Conservation (phyloP, 1,140 invertebrate species). For the Thaumatotibia leucotreta region DNA sequence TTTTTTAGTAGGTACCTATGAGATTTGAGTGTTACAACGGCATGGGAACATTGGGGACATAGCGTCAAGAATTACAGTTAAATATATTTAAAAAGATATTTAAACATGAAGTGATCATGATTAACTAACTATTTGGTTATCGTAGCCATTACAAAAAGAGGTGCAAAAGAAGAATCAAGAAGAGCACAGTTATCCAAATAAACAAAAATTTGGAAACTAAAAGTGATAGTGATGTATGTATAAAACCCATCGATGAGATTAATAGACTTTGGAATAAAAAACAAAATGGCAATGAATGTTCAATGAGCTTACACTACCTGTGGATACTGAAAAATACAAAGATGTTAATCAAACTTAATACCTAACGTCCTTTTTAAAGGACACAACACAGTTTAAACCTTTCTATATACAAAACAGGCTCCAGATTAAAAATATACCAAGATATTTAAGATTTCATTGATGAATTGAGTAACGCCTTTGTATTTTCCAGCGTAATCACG, state of each 20-base stretch:
- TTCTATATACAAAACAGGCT: no score
- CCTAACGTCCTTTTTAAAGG: neutral
- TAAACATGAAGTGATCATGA: neutral
- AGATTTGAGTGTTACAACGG: neutral
- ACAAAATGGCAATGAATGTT: conserved; percentile 13
- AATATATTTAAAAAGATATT: neutral
- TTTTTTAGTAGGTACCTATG: no score
- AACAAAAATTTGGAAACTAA: neutral
- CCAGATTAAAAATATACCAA: no score
- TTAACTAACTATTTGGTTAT: conserved; percentile 8
- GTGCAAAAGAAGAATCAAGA: neutral
- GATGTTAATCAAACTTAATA: neutral
- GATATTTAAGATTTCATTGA: neutral
- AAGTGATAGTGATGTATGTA: neutral
- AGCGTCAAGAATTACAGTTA: neutral
- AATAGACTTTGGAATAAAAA: conserved; percentile 7
- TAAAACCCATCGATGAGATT: neutral
- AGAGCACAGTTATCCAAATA: neutral
- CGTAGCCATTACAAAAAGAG: neutral
- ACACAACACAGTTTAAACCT: neutral
- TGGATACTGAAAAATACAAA: neutral
- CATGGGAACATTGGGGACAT: neutral
- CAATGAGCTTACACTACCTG: neutral
- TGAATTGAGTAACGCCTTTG: neutral
- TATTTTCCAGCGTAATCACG: neutral